Conservation (phyloP, 1,140 invertebrate genomes). For the Acromyrmex charruanus region DNA sequence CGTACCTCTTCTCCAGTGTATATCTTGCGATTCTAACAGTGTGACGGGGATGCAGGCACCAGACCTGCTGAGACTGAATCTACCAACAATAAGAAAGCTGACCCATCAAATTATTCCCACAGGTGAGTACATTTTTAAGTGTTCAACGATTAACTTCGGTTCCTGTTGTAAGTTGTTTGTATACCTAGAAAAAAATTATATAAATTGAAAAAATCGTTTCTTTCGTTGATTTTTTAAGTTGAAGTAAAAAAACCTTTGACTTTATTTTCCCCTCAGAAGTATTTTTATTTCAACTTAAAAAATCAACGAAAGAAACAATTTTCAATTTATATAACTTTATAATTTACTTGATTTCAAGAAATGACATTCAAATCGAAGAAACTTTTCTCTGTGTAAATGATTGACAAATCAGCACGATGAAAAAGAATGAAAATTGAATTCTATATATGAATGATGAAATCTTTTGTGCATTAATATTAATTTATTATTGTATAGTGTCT, state of each 20-base stretch:
- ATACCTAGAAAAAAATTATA: too few relatives aligned
- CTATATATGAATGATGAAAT: not conserved
- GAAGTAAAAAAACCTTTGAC: too few relatives aligned
- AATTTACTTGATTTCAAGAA: too few relatives aligned
- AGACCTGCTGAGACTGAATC: conserved; percentile 70
- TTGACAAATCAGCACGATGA: too few relatives aligned
- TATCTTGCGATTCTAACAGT: conserved; percentile 86
- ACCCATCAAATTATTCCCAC: conserved; percentile 8
- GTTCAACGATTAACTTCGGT: not conserved
- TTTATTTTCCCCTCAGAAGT: too few relatives aligned
- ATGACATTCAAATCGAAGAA: too few relatives aligned
- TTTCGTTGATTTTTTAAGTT: too few relatives aligned
- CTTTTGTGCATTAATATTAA: not conserved
- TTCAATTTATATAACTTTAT: too few relatives aligned
- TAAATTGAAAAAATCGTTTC: too few relatives aligned
- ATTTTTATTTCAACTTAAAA: too few relatives aligned
- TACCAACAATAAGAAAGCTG: conserved; percentile 45
- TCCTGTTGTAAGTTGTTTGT: not conserved
- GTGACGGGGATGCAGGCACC: conserved; percentile 84
- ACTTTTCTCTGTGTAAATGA: too few relatives aligned
- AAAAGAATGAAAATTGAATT: not conserved
- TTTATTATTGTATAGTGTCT: not conserved
- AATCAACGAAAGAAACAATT: too few relatives aligned
- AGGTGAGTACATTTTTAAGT: conserved; percentile 46
- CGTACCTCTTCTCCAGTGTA: conserved; percentile 82